phyloP scores from a whole-genome alignment of 2,113 vertebrate genomes.

The Hylia prasina region DNA sequence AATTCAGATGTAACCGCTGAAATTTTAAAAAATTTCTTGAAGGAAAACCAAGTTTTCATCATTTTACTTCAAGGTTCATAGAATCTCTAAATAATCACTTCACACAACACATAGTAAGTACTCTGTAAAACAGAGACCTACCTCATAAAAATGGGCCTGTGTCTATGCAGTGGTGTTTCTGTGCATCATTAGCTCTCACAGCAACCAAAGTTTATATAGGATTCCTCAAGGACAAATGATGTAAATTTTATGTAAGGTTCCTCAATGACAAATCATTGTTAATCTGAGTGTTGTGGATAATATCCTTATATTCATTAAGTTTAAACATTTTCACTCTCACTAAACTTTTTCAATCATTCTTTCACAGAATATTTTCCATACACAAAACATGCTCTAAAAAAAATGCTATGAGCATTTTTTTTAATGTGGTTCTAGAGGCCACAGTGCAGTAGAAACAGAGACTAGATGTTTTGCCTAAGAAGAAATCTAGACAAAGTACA shows the following conservation, averaged over 20 bases:
- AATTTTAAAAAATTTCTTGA: not conserved
- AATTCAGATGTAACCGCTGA: not conserved
- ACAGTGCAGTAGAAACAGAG: not conserved
- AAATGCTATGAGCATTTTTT: not conserved
- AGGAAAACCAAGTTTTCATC: not conserved
- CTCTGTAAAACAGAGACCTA: not conserved
- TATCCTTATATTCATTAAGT: not conserved
- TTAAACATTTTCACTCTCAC: not conserved
- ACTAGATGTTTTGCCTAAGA: not conserved
- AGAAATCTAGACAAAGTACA: not conserved
- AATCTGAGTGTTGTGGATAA: not conserved
- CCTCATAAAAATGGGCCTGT: not conserved
- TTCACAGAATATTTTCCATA: not conserved
- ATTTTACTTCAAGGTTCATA: not conserved
- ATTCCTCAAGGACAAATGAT: not conserved
- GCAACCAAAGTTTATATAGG: not conserved
- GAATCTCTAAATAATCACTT: not conserved
- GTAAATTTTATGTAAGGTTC: not conserved
- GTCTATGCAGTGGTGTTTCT: not conserved
- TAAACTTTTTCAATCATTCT: not conserved
- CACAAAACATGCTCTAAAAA: not conserved
- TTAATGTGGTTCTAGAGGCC: not conserved
- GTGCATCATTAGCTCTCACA: not conserved
- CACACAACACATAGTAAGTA: not conserved
- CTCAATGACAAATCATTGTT: not conserved